A percentile compares a stretch with the other conserved stretches of the same genome.
Evolutionary conservation across 2,113 vertebrate species (phyloP).

Genomic region (Dasyurus viverrinus): DNA sequence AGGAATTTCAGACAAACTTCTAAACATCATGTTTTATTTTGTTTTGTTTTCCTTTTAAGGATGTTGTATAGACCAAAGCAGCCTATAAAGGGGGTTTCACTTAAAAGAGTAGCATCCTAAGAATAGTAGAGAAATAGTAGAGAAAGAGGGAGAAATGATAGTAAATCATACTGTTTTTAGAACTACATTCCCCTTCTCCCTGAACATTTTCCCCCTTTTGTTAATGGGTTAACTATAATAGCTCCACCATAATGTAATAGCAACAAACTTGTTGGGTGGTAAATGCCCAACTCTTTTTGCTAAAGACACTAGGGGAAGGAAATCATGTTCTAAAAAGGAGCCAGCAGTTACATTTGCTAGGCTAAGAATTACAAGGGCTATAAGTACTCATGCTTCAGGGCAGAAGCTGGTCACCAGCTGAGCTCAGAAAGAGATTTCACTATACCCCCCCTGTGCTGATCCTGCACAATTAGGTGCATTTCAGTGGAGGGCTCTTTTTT

Average conservation of each 20-base stretch:
- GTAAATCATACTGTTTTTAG: constrained; percentile 67
- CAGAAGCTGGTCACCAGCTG: constrained; percentile 82
- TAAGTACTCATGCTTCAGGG: constrained; percentile 82
- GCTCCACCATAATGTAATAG: constrained; percentile 65
- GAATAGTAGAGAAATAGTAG: constrained; percentile 61
- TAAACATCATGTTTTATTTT: background rate
- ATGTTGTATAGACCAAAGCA: background rate
- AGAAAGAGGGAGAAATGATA: constrained; percentile 56
- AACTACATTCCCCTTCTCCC: constrained; percentile 61
- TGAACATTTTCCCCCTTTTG: constrained; percentile 57
- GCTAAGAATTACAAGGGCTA: constrained; percentile 82
- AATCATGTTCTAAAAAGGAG: constrained; percentile 68
- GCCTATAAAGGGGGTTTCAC: constrained; percentile 22
- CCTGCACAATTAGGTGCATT: constrained; percentile 79
- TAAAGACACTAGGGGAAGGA: constrained; percentile 73
- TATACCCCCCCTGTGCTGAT: constrained; percentile 68
- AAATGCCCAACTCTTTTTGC: constrained; percentile 75
- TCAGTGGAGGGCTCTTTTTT: constrained; percentile 61
- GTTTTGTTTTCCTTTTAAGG: background rate
- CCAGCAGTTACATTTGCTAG: constrained; percentile 63
- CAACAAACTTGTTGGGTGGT: constrained; percentile 76
- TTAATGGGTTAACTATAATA: constrained; percentile 76
- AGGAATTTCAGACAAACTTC: background rate
- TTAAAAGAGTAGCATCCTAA: constrained; percentile 18
- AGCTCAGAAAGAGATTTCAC: constrained; percentile 75